Evolutionary conservation across 2,113 vertebrate genomes (phyloP), one percentile per base, ranked within the genome.

Genomic region (Scomber scombrus): DNA sequence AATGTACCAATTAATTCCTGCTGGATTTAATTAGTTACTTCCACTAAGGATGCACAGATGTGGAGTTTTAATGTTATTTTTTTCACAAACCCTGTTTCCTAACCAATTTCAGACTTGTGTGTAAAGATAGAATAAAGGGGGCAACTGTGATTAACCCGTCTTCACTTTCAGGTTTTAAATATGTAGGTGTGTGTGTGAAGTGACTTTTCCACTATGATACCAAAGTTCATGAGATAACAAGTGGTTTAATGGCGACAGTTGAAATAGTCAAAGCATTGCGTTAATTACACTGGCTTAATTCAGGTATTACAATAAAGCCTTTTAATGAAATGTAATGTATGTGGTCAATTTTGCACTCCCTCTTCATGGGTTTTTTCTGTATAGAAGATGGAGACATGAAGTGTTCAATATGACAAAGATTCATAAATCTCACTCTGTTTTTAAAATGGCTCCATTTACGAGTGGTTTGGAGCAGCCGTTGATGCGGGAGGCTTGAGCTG

Each of bases 391-490:
- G 62, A 71, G 45, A 49, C 23, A 26, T 26, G 23, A 40, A 40
- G 34, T 9, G 34, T 40, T 40, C 34, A 40, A 40, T 40, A 40
- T 40, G 34, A 40, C 40, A 56, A 15, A 69, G 84, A 65, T 88
- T 85, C 89, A 89, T 91, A 88, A 88, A 87, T 92, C 82, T 89
- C 11, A 7, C 34, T 57, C 43, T 14, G 68, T 73, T 84, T 87
- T 87, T 19, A 68, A 78, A 91, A 88, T 71, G 84, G 72, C 84
- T 78, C 84, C 71, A 80, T 82, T 89, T 88, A 87, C 66, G 80
- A 83, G 73, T 70, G 52, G 66, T 75, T 69, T 18, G 78, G 21
- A 71, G 83, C 83, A 85, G 92, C 89, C 82, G 50, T 75, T 31
- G 47, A 58, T 87, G 78, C 23, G 81, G 55, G 85, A 73, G 80